Base-by-base conservation (phyloP, 2,888 invertebrate species). In the Leptinotarsa juncta region DNA sequence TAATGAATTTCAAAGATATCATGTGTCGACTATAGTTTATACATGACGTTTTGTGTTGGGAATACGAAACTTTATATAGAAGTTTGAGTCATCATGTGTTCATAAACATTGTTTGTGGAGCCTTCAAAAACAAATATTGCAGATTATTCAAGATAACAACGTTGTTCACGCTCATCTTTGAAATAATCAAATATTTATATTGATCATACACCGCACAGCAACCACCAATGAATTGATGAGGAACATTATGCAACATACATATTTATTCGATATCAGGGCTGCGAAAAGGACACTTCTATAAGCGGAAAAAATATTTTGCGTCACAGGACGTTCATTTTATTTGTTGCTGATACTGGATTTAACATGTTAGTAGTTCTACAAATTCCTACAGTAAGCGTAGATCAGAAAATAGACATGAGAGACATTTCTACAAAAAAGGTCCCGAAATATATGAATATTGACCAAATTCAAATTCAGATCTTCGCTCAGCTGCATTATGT, bases 111-210 rank as follows among this genome's bases (percentile, higher is more conserved):
- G 57, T 57, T 62, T 62, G 62, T 20, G 32, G 62, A 62, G 62
- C 62, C 32, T 18, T 62, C n/a, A n/a, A 32, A 42, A 62, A 62
- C 42, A 62, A 62, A 62, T 42, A 62, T 62, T 62, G 62, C 62
- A 62, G 62, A 62, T 62, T 62, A n/a, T 62, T 62, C 62, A 62
- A 62, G 62, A 62, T 62, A 62, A 62, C 57, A 57, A 62, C 26
- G 18, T 16, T 42, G 62, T 62, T 62, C 62, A 62, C 62, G 42
- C 62, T 57, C n/a, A 32, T 62, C 32, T 62, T 62, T 62, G 32
- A 62, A 62, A 62, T 42, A 62, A 32, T 26, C 62, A 62, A 62
- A 62, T 62, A 62, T 62, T 62, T 32, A 62, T 62, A 62, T 62
- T 62, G 62, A 62, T 62, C 62, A 62, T 62, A 62, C 62, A 57